Percentiles rank a stretch among this genome's conserved stretches.
Evolutionary conservation across 2,888 invertebrate genomes (phyloP).

Genomic region (Eulithis testata): DNA sequence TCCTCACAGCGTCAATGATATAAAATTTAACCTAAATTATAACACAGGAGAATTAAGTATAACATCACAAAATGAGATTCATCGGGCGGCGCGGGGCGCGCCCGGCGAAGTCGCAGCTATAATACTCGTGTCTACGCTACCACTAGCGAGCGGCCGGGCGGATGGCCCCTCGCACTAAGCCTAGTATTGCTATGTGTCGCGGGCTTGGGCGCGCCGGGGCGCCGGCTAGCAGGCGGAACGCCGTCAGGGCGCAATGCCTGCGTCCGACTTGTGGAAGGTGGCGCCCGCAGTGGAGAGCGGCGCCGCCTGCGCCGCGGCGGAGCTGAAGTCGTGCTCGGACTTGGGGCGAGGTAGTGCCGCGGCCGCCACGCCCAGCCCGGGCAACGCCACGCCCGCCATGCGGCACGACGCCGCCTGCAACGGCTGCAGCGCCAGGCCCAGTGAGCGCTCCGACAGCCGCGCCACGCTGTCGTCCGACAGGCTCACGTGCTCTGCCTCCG

Average conservation of each 20-base stretch:
- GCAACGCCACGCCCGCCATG: conserved; percentile 89
- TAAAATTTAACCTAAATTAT: conserved; percentile 85
- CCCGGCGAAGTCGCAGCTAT: conserved; percentile 82
- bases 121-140: conserved; percentile 81
- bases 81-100: conserved; percentile 76
- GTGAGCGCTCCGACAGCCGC: conserved; percentile 83
- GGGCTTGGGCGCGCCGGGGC: conserved; percentile 42
- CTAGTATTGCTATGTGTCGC: conserved; percentile 80
- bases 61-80: conserved; percentile 85
- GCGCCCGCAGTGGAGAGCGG: conserved; percentile 79
- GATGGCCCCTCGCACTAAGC: conserved; percentile 75
- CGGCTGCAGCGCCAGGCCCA: conserved; percentile 89
- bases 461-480: conserved; percentile 90
- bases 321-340: conserved; percentile 93
- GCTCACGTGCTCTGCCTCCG: conserved; percentile 94
- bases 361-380: conserved; percentile 85
- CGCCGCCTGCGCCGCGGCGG: conserved; percentile 84
- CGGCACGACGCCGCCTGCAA: conserved; percentile 86
- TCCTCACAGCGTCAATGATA: conserved; percentile 84
- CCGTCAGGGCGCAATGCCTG: conserved; percentile 91
- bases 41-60: conserved; percentile 85
- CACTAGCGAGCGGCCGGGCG: conserved; percentile 72
- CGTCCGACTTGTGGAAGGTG: conserved; percentile 92
- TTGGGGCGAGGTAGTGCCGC: conserved; percentile 89
- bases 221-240: conserved; percentile 87